Conservation (phyloP, 2,797 vertebrate genomes). For the Pangasius macronema region DNA sequence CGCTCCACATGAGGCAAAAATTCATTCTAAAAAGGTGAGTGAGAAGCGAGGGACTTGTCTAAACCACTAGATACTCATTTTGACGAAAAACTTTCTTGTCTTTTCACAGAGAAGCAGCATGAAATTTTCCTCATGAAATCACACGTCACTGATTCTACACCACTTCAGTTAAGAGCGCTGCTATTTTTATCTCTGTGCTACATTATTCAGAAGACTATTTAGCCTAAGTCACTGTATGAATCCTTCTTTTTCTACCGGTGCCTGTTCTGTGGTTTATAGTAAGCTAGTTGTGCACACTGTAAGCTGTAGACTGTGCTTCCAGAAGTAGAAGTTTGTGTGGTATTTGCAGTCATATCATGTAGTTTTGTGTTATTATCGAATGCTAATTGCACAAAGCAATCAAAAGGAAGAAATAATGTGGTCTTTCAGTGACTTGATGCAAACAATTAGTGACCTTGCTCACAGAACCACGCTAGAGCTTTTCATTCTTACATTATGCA, state of each 20-base stretch:
- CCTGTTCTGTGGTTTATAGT: background rate
- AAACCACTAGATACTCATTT: background rate
- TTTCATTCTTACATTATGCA: conserved; percentile 39
- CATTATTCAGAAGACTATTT: conserved; percentile 38
- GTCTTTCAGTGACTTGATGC: conserved; percentile 22
- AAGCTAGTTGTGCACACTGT: background rate
- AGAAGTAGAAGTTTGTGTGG: background rate
- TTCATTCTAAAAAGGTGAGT: background rate
- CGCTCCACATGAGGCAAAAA: background rate
- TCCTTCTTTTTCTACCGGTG: background rate
- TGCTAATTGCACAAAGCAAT: conserved; percentile 18
- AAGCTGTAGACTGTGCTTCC: background rate
- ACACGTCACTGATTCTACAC: conserved; percentile 22
- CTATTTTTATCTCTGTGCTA: conserved; percentile 32
- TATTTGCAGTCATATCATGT: background rate
- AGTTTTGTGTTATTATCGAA: background rate
- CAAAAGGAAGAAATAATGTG: conserved; percentile 11
- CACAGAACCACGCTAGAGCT: background rate
- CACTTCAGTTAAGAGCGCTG: conserved; percentile 24
- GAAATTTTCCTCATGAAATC: conserved; percentile 2
- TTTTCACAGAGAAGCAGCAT: conserved; percentile 6
- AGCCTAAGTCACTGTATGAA: background rate
- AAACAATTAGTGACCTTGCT: conserved; percentile 33
- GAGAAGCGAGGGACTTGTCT: conserved; percentile 2
- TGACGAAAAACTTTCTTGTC: background rate